Evolutionary conservation across 2,888 invertebrate species (phyloP).

Genomic region (Timema podura): DNA sequence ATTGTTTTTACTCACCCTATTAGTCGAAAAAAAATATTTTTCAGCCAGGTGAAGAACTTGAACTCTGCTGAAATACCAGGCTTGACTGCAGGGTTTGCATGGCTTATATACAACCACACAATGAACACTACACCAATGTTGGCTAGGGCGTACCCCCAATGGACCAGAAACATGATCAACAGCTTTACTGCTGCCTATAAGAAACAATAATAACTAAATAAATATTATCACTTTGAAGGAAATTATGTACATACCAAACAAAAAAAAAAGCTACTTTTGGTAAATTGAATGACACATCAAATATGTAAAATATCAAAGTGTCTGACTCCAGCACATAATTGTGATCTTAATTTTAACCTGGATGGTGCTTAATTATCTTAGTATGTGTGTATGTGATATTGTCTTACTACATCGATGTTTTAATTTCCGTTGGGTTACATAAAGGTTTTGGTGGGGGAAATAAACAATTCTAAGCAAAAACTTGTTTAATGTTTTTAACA

Average conservation of each 20-base stretch:
- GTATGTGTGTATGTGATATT: too few relatives aligned
- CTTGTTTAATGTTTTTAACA: too few relatives aligned
- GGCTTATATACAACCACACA: slow-evolving; percentile 91
- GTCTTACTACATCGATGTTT: too few relatives aligned
- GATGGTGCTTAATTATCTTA: too few relatives aligned
- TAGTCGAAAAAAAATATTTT: slow-evolving; percentile 63
- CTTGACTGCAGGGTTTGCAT: slow-evolving; percentile 91
- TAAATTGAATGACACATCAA: not conserved
- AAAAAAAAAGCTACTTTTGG: not conserved
- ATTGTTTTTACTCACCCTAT: slow-evolving; percentile 61
- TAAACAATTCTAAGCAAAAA: too few relatives aligned
- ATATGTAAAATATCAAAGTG: not conserved
- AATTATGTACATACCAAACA: not conserved
- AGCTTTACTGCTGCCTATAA: slow-evolving; percentile 79
- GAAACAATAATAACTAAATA: slow-evolving; percentile 19
- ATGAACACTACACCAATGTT: slow-evolving; percentile 77
- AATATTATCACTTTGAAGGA: not conserved
- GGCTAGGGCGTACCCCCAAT: slow-evolving; percentile 87
- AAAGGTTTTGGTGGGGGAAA: too few relatives aligned
- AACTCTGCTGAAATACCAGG: slow-evolving; percentile 85
- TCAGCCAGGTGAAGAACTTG: slow-evolving; percentile 74
- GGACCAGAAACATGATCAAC: slow-evolving; percentile 86
- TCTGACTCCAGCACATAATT: too few relatives aligned
- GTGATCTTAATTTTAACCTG: too few relatives aligned
- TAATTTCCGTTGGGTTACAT: too few relatives aligned